phyloP scores from a whole-genome alignment of 2,113 vertebrate genomes.

The Macaca nemestrina region DNA sequence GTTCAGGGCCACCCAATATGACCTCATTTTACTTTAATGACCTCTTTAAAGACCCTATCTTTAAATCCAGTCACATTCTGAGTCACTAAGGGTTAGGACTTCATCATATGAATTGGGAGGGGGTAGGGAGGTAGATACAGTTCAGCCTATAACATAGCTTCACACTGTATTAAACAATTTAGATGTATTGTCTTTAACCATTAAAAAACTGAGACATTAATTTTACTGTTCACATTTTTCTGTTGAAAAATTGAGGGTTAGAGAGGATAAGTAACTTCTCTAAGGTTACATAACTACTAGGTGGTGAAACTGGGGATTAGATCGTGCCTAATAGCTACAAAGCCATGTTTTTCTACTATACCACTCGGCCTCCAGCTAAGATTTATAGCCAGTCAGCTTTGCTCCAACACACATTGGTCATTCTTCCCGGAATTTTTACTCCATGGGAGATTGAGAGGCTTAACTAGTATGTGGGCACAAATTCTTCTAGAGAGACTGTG shows the following conservation, averaged over 20 bases:
- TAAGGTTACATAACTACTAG: background rate
- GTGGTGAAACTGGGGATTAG: background rate
- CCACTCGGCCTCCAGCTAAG: background rate
- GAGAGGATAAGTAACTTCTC: background rate
- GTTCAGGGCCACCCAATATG: background rate
- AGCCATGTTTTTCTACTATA: background rate
- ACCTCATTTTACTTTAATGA: background rate
- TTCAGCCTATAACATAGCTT: background rate
- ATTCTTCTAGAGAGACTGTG: background rate
- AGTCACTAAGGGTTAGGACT: background rate
- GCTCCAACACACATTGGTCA: background rate
- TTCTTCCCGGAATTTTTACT: slow-evolving; percentile 44
- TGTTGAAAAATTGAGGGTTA: background rate
- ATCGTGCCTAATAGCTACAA: background rate
- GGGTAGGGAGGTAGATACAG: background rate
- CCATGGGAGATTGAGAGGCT: background rate
- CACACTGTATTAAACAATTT: background rate
- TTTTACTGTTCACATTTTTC: slow-evolving; percentile 1
- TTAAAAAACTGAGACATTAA: background rate
- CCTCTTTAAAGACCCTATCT: background rate
- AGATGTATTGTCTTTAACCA: background rate
- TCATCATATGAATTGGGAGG: background rate
- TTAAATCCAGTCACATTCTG: background rate
- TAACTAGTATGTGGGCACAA: background rate
- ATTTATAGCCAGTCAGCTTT: slow-evolving; percentile 16